Evolutionary conservation across 2,888 invertebrate genomes (phyloP).

Genomic region (Morpho deidamia): DNA sequence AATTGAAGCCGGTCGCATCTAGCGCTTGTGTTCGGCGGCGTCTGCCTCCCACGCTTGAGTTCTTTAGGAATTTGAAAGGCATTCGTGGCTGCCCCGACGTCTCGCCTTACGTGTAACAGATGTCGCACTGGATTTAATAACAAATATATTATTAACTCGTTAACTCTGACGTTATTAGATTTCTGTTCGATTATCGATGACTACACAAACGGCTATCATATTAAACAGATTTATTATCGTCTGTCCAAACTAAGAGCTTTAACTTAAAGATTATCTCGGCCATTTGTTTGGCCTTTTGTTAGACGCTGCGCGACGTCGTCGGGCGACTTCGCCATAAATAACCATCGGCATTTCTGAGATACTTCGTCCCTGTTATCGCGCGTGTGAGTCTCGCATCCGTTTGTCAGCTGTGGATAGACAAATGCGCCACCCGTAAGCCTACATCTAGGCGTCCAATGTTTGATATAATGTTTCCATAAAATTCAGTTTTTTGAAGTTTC

Average conservation of each 20-base stretch:
- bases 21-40: slow-evolving; percentile 50
- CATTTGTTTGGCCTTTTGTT: slow-evolving; percentile 74
- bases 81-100: slow-evolving; percentile 59
- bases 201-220: slow-evolving; percentile 4
- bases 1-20: slow-evolving; percentile 59
- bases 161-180: slow-evolving; percentile 17
- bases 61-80: slow-evolving; percentile 74
- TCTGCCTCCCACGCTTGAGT: slow-evolving; percentile 59
- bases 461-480: slow-evolving; percentile 24
- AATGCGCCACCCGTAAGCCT: slow-evolving; percentile 62
- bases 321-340: slow-evolving; percentile 62
- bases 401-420: slow-evolving; percentile 52
- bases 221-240: slow-evolving; percentile 25
- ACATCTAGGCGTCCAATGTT: slow-evolving; percentile 38
- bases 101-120: slow-evolving; percentile 48
- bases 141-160: slow-evolving; percentile 54
- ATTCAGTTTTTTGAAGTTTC: background rate
- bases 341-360: slow-evolving; percentile 67
- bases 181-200: slow-evolving; percentile 1
- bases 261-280: slow-evolving; percentile 59
- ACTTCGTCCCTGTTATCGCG: slow-evolving; percentile 64
- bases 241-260: slow-evolving; percentile 27
- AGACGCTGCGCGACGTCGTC: slow-evolving; percentile 44
- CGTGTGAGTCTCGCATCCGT: slow-evolving; percentile 58
- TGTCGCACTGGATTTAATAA: slow-evolving; percentile 48